Percentiles rank a stretch among this genome's conserved stretches.
Evolutionary conservation across 2,888 invertebrate species (phyloP).

Genomic region (Apamea anceps): DNA sequence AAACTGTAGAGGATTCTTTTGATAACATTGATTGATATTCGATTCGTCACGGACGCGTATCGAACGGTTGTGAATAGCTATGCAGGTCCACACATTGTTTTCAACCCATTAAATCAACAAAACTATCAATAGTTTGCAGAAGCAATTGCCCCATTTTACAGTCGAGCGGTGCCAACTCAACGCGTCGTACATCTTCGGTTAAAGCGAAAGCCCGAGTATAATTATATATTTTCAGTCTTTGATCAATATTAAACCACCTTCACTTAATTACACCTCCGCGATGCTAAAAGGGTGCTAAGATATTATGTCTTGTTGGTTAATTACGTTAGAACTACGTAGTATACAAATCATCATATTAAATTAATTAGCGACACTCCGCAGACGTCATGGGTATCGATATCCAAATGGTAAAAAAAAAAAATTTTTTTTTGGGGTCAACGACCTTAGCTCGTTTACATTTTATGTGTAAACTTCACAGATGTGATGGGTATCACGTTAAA

Average conservation of each 20-base stretch:
- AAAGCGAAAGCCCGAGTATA: conserved; percentile 21
- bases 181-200: conserved; percentile 19
- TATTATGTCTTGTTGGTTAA: not conserved
- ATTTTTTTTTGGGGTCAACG: not conserved
- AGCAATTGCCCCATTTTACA: conserved; percentile 52
- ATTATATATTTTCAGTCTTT: conserved; percentile 37
- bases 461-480: too few species aligned
- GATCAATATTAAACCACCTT: conserved; percentile 31
- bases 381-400: not conserved
- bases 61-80: not conserved
- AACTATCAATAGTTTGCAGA: conserved; percentile 29
- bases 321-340: not conserved
- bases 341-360: not conserved
- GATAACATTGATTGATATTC: not conserved
- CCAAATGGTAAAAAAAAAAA: not conserved
- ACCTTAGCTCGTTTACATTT: not conserved
- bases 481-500: too few species aligned
- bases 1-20: not conserved
- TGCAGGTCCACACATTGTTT: not conserved
- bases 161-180: conserved; percentile 51
- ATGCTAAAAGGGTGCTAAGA: not conserved
- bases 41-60: not conserved
- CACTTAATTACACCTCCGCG: conserved; percentile 14
- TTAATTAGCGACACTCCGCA: not conserved
- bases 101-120: conserved; percentile 9